Percentiles rank a stretch among this genome's conserved stretches.
phyloP scores from a whole-genome alignment of 2,113 vertebrate species.

The Rhizomys pruinosus region DNA sequence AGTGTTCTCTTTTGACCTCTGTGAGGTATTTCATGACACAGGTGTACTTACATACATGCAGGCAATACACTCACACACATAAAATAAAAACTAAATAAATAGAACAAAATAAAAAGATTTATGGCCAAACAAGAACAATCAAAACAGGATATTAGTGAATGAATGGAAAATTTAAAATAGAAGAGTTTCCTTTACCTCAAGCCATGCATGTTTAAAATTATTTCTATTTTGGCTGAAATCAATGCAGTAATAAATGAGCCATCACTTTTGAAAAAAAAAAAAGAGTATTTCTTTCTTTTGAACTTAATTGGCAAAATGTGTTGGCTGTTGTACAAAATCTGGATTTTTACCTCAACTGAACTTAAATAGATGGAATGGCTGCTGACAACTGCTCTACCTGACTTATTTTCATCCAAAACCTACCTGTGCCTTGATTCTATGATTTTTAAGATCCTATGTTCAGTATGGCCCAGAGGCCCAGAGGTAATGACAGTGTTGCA shows the following conservation, averaged over 20 bases:
- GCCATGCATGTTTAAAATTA: not conserved
- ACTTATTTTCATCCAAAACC: too few species aligned
- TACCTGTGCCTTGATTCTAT: not conserved
- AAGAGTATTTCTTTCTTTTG: not conserved
- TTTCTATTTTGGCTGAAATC: conserved; percentile 59
- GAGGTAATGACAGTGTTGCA: not conserved
- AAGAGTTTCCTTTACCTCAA: conserved; percentile 32
- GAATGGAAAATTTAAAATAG: conserved; percentile 57
- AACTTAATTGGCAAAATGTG: conserved; percentile 24
- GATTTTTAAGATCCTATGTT: not conserved
- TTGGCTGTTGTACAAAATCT: conserved; percentile 41
- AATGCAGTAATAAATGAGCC: conserved; percentile 64
- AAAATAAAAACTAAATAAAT: not conserved
- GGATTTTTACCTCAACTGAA: conserved; percentile 35
- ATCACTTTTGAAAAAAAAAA: not conserved
- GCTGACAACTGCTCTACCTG: not conserved
- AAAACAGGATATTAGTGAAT: conserved; percentile 32
- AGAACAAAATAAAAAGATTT: not conserved
- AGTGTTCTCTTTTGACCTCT: too few species aligned
- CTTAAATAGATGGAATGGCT: not conserved
- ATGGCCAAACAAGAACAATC: not conserved
- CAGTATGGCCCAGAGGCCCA: not conserved
- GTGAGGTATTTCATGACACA: too few species aligned
- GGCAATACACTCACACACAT: too few species aligned
- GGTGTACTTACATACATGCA: too few species aligned